phyloP scores from a whole-genome alignment of 1,140 invertebrate genomes.

The Berghia stephanieae region DNA sequence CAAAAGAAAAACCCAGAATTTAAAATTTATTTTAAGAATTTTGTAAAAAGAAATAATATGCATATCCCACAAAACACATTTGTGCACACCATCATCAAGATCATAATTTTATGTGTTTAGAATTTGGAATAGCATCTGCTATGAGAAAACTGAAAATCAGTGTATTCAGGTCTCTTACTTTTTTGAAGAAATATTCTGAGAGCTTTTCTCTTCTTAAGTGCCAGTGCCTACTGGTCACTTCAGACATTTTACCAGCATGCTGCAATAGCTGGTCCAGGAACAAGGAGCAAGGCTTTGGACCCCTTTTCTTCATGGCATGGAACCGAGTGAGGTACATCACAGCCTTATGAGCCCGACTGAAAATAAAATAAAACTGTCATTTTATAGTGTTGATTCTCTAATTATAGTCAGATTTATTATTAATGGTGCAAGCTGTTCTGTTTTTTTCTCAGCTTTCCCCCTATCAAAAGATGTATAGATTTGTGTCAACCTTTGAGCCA shows the following conservation, averaged over 20 bases:
- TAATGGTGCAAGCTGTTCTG: too few relatives aligned
- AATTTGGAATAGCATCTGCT: too few relatives aligned
- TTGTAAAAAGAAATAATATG: background rate
- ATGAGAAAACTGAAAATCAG: too few relatives aligned
- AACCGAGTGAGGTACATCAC: slow-evolving; percentile 79
- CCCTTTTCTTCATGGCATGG: slow-evolving; percentile 79
- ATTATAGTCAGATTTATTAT: background rate
- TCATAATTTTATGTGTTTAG: too few relatives aligned
- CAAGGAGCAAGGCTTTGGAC: slow-evolving; percentile 81
- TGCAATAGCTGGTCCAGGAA: slow-evolving; percentile 81
- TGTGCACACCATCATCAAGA: background rate
- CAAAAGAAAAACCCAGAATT: too few relatives aligned
- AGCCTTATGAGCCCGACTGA: slow-evolving; percentile 77
- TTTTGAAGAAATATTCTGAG: slow-evolving; percentile 49
- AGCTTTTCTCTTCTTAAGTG: slow-evolving; percentile 51
- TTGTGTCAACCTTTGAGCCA: too few relatives aligned
- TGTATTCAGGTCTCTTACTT: slow-evolving; percentile 34
- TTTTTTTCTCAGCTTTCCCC: too few relatives aligned
- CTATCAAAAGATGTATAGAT: too few relatives aligned
- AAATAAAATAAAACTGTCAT: slow-evolving; percentile 33
- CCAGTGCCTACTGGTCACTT: slow-evolving; percentile 43
- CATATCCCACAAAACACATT: background rate
- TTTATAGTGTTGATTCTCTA: background rate
- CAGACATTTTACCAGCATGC: slow-evolving; percentile 44
- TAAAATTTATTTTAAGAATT: too few relatives aligned